Conservation (phyloP, 2,113 vertebrate genomes). For the Centropus bengalensis region DNA sequence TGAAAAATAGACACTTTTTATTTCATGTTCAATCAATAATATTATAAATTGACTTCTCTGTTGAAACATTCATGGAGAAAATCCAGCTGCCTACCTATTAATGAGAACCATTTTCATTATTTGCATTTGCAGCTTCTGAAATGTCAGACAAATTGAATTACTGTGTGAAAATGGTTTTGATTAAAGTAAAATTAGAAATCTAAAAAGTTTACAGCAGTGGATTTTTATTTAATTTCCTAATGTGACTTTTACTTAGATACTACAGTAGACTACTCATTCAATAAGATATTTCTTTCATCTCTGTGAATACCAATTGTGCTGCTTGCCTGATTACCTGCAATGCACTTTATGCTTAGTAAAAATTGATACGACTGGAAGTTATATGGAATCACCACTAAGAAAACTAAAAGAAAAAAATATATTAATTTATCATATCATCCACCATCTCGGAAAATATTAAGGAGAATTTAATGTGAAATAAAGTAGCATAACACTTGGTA, state of each 20-base stretch:
- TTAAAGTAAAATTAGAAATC: conserved; percentile 44
- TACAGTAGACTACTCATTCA: conserved; percentile 15
- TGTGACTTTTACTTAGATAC: background rate
- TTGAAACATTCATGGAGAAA: conserved; percentile 60
- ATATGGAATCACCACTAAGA: conserved; percentile 21
- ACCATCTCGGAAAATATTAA: conserved; percentile 49
- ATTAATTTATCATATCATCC: conserved; percentile 39
- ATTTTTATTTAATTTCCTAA: conserved; percentile 28
- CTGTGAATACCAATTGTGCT: background rate
- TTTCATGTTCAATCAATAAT: conserved; percentile 32
- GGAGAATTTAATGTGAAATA: conserved; percentile 35
- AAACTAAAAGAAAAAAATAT: background rate
- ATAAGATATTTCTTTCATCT: conserved; percentile 39
- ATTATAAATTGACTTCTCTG: conserved; percentile 17
- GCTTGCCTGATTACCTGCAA: conserved; percentile 37
- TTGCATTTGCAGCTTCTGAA: conserved; percentile 22
- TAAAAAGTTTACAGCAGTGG: background rate
- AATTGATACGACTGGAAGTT: conserved; percentile 19
- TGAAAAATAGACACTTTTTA: background rate
- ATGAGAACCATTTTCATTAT: conserved; percentile 5
- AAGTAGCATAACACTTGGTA: background rate
- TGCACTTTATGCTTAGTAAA: conserved; percentile 50
- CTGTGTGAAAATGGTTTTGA: conserved; percentile 14
- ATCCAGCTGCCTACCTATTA: conserved; percentile 15
- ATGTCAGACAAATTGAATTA: conserved; percentile 44